Evolutionary conservation across 2,888 invertebrate species (phyloP), one percentile per base, ranked within the genome.

Genomic region (Mythimna lalbum): DNA sequence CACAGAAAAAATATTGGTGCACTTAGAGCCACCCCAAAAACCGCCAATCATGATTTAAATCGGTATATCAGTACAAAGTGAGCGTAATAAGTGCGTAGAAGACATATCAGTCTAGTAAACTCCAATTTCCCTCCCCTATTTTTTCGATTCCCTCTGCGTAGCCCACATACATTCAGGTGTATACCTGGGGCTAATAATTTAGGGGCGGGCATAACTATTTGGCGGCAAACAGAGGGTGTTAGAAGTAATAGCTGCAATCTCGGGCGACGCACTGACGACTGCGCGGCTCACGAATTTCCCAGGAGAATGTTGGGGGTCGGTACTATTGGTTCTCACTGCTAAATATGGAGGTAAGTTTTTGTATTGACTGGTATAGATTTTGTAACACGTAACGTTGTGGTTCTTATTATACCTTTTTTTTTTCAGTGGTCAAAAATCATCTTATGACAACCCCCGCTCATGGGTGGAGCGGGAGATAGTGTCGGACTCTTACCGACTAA

Each of bases 171-270:
- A 87, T 87, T 83, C 88, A 88, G 88, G 89, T 88, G 87, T 83
- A 80, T 89, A 90, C 87, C 88, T 91, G 90, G 76, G 88, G 91
- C 92, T 91, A 92, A 93, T 95, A 93, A 95, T 93, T 93, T 92
- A 91, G 89, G 89, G 88, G 88, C 85, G 88, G 89, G 89, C 89
- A 93, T 92, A 93, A 94, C 93, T 94, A 94, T 94, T 90, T 91
- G 84, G 86, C 82, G 87, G 93, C 91, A 93, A 94, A 94, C 94
- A 93, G 90, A 90, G 90, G 94, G 93, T 87, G 93, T 91, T 90
- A 88, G 90, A 88, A 93, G 92, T 94, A 94, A 95, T 95, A 93
- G 94, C 91, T 90, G 91, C 95, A 95, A 95, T 95, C 94, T 94
- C 92, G 87, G 87, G 87, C 87, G 89, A 90, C 90, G 88, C 90